Evolutionary conservation across 2,797 vertebrate genomes (phyloP), one percentile per base, ranked within the genome.

Genomic region (Craterocephalus amniculus): DNA sequence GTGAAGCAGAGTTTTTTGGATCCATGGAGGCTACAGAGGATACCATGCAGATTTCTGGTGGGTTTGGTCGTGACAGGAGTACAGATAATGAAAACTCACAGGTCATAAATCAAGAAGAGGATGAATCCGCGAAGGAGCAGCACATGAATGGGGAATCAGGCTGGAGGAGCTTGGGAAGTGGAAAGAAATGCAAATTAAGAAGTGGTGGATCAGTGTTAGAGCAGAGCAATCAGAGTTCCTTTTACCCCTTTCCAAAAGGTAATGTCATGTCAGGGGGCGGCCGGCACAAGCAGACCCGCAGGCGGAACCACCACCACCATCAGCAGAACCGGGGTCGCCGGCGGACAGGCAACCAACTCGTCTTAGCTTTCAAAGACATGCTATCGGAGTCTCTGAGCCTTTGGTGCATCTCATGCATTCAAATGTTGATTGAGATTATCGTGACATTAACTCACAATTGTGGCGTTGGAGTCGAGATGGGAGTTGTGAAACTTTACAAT

Each of bases 351-450:
- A 91, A 90, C 56, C 93, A 94, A 73, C 80, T 94, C 1, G 24
- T 91, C 52, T 67, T 84, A 3, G 89, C 91, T 8, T 92, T 95
- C 64, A 90, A 92, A 64, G 94, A 94, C 67, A 94, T 91, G 65
- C 70, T 93, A 49, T 94, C 95, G 0, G 95, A 94, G 76, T 91
- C 92, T 4, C 69, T 95, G 43, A 93, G 92, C 66, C 87, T 95
- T 69, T 97, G 96, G 91, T 96, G 95, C 78, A 88, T 96, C 71
- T 95, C 95, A 56, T 96, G 95, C 58, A 83, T 97, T 64, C 94
- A 93, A 86, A 93, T 96, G 89, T 88, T 97, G 72, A 95, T 97
- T 34, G 93, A 96, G 81, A 93, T 96, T 76, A 95, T 95, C 18
- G 95, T 95, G 56, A 94, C 96, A 56, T 93, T 96, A 84, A 94